Conservation (phyloP, 2,797 vertebrate species). For the Labroides dimidiatus region DNA sequence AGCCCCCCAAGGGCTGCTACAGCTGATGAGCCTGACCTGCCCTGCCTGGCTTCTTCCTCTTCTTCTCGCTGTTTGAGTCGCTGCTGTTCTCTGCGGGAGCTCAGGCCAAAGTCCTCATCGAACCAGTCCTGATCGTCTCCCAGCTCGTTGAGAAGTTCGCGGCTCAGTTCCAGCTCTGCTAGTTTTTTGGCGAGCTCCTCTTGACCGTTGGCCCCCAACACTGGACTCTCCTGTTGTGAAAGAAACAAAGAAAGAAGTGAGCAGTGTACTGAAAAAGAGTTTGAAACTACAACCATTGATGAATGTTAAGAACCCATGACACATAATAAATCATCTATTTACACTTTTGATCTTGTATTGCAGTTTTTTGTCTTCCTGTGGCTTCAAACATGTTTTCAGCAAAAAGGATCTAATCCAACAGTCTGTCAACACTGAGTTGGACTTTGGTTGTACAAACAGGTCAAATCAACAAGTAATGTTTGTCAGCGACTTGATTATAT, state of each 20-base stretch:
- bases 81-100: constrained; percentile 89
- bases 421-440: constrained; percentile 65
- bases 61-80: constrained; percentile 79
- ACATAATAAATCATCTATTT: not conserved
- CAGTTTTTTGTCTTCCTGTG: constrained; percentile 15
- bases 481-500: constrained; percentile 40
- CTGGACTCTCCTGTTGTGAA: constrained; percentile 89
- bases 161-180: constrained; percentile 93
- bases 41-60: constrained; percentile 56
- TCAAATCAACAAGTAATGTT: constrained; percentile 64
- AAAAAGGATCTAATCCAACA: constrained; percentile 47
- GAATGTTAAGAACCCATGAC: not conserved
- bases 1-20: constrained; percentile 66
- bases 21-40: constrained; percentile 55
- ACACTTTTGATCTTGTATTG: constrained; percentile 8
- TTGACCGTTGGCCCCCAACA: constrained; percentile 91
- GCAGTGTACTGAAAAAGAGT: not conserved
- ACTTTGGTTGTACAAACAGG: constrained; percentile 70
- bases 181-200: constrained; percentile 95
- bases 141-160: constrained; percentile 89
- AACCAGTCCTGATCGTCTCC: constrained; percentile 98
- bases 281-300: constrained; percentile 2
- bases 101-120: constrained; percentile 98
- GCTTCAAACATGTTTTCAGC: constrained; percentile 26
- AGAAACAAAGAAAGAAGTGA: constrained; percentile 17